Evolutionary conservation across 2,888 invertebrate species (phyloP), one percentile per base, ranked within the genome.

Genomic region (Synergus itoensis): DNA sequence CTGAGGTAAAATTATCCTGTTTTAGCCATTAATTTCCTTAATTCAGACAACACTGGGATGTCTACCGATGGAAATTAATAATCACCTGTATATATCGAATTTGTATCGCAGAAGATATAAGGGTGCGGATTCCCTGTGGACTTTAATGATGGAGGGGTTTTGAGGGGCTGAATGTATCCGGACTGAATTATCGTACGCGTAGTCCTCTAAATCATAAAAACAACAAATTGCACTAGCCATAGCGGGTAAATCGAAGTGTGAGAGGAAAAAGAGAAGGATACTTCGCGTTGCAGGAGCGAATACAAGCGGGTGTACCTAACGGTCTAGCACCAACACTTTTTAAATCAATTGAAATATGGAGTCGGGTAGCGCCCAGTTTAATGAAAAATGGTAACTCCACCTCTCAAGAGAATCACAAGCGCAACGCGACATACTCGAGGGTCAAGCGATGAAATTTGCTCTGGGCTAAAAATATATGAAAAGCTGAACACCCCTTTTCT

Each of bases 171-270:
- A 84, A 84, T 80, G 82, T 86, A 77, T 80, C 79, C 77, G 57
- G 85, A 86, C 88, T 90, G 88, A 91, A 90, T 90, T 90, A 91
- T 90, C 88, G 85, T 88, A 84, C 87, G 81, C 81, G 83, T 83
- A 81, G 78, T 85, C 85, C 88, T 83, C 86, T 91, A 90, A 89
- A 91, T 90, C 90, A 90, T 88, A 89, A 88, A 89, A 90, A 90
- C 88, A 89, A 89, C 90, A 89, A 90, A 90, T 90, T 89, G 88
- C 89, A 77, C 81, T 81, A 73, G 82, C 77, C 73, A 82, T 81
- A 85, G 83, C 80, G 80, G 81, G 76, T 78, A 76, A 67, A 77
- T 75, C 41, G 41, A 18, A 28, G 14, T 45, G 18, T 18, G 63
- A 21, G 18, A 45, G 67, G 73, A n/a, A 76, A 53, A 65, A 67